phyloP scores from a whole-genome alignment of 2,113 vertebrate genomes.

The Trematocara unimaculatum region DNA sequence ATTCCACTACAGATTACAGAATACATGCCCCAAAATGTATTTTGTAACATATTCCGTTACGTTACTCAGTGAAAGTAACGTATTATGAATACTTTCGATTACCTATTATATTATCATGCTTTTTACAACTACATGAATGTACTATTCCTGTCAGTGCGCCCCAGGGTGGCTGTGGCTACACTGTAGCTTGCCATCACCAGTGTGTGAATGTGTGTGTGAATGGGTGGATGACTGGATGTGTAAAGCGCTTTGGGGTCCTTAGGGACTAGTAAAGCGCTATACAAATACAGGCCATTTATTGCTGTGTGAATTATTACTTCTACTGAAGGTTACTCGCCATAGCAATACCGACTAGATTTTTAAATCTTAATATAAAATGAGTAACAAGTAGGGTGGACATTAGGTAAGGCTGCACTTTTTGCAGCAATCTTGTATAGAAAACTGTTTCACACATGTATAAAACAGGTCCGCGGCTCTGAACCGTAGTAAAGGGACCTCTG shows the following conservation, averaged over 20 bases:
- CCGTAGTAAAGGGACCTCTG: not conserved
- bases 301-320: not conserved
- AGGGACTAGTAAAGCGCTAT: too few species aligned
- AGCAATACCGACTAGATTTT: not conserved
- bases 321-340: not conserved
- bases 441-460: fast-evolving
- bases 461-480: not conserved
- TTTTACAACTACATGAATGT: not conserved
- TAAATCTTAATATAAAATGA: not conserved
- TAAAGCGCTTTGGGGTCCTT: too few species aligned
- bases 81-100: not conserved
- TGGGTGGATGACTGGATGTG: too few species aligned
- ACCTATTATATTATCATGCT: not conserved
- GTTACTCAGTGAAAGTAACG: not conserved
- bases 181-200: too few species aligned
- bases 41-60: fast-evolving
- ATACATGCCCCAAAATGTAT: not conserved
- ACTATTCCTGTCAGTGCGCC: not conserved
- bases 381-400: not conserved
- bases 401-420: not conserved
- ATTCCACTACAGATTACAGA: not conserved
- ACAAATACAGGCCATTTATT: too few species aligned
- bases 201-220: too few species aligned
- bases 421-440: fast-evolving
- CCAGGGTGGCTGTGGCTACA: too few species aligned